These are phyloP conservation scores for Trematomus bernacchii DNA, from an alignment of 2,797 vertebrate species.

Conservation along the genomic window DNA sequence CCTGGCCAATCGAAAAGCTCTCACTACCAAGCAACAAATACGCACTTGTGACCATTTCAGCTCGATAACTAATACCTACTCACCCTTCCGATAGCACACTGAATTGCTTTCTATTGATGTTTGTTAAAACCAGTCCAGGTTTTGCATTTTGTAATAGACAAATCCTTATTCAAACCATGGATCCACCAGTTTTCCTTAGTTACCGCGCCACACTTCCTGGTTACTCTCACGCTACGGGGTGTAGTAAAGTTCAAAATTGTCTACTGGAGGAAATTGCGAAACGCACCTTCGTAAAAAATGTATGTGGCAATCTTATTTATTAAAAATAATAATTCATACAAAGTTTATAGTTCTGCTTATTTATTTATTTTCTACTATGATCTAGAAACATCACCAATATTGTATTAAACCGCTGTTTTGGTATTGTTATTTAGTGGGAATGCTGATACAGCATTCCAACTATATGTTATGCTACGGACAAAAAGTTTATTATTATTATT, in stretches of 20 bases:
- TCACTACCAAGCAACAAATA: background rate
- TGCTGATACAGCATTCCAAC: too few species aligned
- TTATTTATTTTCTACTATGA: background rate
- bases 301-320: rapidly evolving
- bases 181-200: constrained; percentile 61
- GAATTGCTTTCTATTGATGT: background rate
- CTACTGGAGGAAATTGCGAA: constrained; percentile 22
- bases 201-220: constrained; percentile 76
- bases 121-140: background rate
- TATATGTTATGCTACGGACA: too few species aligned
- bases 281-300: background rate
- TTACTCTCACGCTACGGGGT: constrained; percentile 78
- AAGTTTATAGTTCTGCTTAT: too few species aligned
- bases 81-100: background rate
- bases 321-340: too few species aligned
- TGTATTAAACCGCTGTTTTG: background rate
- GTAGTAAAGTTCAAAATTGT: constrained; percentile 44
- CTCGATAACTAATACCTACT: background rate
- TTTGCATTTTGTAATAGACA: background rate
- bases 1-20: background rate
- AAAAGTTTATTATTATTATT: too few species aligned
- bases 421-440: background rate
- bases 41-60: background rate
- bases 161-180: background rate
- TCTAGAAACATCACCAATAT: background rate